A percentile compares a stretch with the other conserved stretches of the same genome.
Conservation (phyloP, 1,140 invertebrate genomes). For the Wasmannia auropunctata region DNA sequence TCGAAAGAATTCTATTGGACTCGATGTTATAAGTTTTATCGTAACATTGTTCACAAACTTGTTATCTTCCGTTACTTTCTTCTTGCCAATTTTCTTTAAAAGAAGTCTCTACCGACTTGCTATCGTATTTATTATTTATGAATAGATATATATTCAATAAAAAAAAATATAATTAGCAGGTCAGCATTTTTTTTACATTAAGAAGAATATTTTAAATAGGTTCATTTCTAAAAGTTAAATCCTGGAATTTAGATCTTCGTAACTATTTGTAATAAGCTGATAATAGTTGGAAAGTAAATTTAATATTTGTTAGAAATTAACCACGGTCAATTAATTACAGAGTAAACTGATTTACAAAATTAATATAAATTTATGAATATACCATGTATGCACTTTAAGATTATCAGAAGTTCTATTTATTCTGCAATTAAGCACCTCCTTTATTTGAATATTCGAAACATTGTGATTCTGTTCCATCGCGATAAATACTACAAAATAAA, state of each 20-base stretch:
- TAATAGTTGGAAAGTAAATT: background rate
- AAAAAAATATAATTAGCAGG: background rate
- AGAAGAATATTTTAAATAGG: background rate
- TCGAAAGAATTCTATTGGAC: constrained; percentile 37
- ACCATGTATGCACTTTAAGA: background rate
- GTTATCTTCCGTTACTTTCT: background rate
- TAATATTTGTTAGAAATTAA: background rate
- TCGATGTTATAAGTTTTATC: constrained; percentile 42
- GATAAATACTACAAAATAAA: background rate
- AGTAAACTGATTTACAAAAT: background rate
- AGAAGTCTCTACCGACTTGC: background rate
- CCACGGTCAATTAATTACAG: background rate
- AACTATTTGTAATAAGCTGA: background rate
- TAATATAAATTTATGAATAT: background rate
- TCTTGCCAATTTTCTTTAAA: background rate
- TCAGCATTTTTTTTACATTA: background rate
- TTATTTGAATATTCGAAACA: background rate
- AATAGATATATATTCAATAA: constrained; percentile 16
- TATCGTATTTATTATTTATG: background rate
- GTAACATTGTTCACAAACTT: constrained; percentile 27
- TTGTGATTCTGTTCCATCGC: background rate
- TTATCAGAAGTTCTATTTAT: background rate
- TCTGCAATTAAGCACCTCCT: background rate
- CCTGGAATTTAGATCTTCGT: background rate
- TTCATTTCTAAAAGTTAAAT: background rate